Evolutionary conservation across 64 coral and sea anemone genomes (phyloP), one percentile per base, ranked within the genome.

Genomic region (Pachyseris speciosa): DNA sequence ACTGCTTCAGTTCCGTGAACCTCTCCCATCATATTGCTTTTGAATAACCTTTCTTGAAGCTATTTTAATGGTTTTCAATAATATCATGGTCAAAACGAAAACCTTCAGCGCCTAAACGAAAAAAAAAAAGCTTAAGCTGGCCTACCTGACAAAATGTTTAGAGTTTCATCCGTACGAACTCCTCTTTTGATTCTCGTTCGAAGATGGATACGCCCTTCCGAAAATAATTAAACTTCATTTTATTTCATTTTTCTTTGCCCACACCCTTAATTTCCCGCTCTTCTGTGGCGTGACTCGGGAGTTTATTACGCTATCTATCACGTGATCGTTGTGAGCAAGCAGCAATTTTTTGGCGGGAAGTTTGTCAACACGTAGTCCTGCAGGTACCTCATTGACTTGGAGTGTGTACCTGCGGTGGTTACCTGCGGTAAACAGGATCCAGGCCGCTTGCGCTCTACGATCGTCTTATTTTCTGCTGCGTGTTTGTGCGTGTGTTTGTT

Each of bases 321-420:
- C 77, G 77, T 61, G 53, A 38, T 61, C 30, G 28, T 38, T 37
- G 22, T 57, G 11, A 7, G 5, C 17, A 59, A 1, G 31, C 52
- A 5, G 5, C 15, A 25, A 64, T 39, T 19, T 57, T 81, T 55
- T 81, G 53, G 77, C 77, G 53, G 53, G 34, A 81, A 40, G 34
- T 81, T 25, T 81, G 7, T 9, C 36, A 51, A 81, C 77, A 60
- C 34, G 77, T 52, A 15, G 27, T 13, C 25, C 15, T 40, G 9
- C 77, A 63, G 77, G 77, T 81, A 61, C 53, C 6, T 5, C 29
- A 41, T 72, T 40, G n/a, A n/a, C n/a, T n/a, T n/a, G n/a, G n/a
- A n/a, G n/a, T n/a, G n/a, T n/a, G n/a, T n/a, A n/a, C n/a, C n/a
- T n/a, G n/a, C n/a, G n/a, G n/a, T n/a, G n/a, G n/a, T n/a, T n/a